Evolutionary conservation across 2,113 vertebrate species (phyloP).

Genomic region (Ctenomys sociabilis): DNA sequence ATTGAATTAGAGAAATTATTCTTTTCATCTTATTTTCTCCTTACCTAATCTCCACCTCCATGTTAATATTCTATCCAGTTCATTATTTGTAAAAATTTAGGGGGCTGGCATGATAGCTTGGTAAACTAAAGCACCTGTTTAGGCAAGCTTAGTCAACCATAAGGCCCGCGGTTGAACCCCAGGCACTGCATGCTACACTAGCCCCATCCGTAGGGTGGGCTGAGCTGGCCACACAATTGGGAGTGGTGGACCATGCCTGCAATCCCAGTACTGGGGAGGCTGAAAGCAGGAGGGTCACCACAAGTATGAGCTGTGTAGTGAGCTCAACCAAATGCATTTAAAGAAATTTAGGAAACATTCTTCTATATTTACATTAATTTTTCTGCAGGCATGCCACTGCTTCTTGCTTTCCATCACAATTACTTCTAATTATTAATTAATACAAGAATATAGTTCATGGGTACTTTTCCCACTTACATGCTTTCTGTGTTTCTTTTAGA

Average conservation of each 20-base stretch:
- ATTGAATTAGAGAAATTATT: background rate
- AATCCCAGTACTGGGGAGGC: too few relatives aligned
- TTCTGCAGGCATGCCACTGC: background rate
- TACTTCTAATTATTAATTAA: slow-evolving; percentile 35
- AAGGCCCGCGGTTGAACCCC: too few relatives aligned
- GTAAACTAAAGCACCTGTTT: too few relatives aligned
- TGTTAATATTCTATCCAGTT: background rate
- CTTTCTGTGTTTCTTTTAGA: background rate
- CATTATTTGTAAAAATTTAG: background rate
- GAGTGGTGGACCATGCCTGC: too few relatives aligned
- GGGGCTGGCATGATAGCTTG: too few relatives aligned
- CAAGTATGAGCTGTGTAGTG: too few relatives aligned
- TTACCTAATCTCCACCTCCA: background rate
- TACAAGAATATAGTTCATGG: background rate
- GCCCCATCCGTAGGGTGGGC: too few relatives aligned
- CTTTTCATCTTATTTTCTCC: background rate
- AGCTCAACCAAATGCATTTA: too few relatives aligned
- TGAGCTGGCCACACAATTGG: too few relatives aligned
- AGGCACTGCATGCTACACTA: too few relatives aligned
- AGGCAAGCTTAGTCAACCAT: too few relatives aligned
- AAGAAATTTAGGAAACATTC: background rate
- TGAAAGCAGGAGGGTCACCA: too few relatives aligned
- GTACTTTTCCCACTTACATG: background rate
- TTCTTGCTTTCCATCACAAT: background rate
- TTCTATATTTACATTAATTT: background rate